Evolutionary conservation across 2,888 invertebrate genomes (phyloP), one percentile per base, ranked within the genome.

Genomic region (Polydrusus cervinus): DNA sequence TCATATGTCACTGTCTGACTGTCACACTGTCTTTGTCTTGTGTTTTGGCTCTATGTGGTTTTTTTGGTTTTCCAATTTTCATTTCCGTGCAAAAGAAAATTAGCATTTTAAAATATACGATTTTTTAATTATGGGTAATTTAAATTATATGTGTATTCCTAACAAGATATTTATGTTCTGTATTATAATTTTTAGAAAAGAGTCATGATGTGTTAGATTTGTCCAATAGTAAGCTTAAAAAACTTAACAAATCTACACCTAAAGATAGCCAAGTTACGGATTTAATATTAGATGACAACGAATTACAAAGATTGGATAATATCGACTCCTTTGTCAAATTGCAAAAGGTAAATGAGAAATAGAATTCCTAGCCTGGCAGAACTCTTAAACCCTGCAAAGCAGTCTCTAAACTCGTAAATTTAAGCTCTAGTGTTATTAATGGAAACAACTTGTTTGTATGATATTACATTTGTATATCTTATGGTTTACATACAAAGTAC

Each of bases 221-320:
- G 81, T 93, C 94, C 78, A 92, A 92, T 86, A 93, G 93, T 88
- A 93, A 93, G 84, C 88, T 96, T 81, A 95, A 94, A 86, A 95
- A 95, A 89, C 89, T 96, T 83, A 91, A 91, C 86, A 92, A 93
- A 88, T 93, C 93, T 83, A 91, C 92, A 78, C 88, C 90, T 69
- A 91, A 92, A 75, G 93, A 94, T 86, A 90, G 92, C 34, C 91
- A 91, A 84, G 77, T 93, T 83, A 92, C 91, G 76, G 91, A 91
- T 80, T 89, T 96, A 81, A 92, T 94, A 81, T 89, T 95, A 66
- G 95, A 97, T 85, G 94, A 95, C 84, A 97, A 97, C 89, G 95
- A 95, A 85, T 88, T 97, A 77, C 94, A 95, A 83, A 92, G 95
- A 81, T 90, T 97, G 82, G 97, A 97, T 86, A 95, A 95, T 87